phyloP scores from a whole-genome alignment of 2,797 vertebrate genomes.

The Takifugu rubripes region DNA sequence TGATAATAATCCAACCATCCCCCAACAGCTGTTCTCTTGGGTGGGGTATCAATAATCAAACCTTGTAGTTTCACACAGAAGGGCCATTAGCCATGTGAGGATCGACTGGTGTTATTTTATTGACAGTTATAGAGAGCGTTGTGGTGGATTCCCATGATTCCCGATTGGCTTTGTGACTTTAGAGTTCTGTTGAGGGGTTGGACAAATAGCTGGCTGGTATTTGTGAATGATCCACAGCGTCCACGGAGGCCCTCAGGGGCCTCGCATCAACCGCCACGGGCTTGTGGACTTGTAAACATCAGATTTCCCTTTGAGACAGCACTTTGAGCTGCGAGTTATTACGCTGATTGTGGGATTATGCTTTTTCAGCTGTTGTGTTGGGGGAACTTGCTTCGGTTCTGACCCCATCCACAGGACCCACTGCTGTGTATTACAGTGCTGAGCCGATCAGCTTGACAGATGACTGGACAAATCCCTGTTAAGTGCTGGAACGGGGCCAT shows the following conservation, averaged over 20 bases:
- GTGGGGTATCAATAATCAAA: too few species aligned
- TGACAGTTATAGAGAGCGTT: too few species aligned
- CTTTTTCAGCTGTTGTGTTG: constrained; percentile 51
- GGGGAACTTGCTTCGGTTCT: constrained; percentile 32
- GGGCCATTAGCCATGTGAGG: too few species aligned
- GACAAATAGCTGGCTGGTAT: constrained; percentile 14
- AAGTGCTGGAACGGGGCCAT: constrained; percentile 69
- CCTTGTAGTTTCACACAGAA: too few species aligned
- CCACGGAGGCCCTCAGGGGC: constrained; percentile 21
- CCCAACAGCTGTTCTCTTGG: too few species aligned
- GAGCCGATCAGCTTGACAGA: constrained; percentile 61
- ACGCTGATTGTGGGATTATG: constrained; percentile 67
- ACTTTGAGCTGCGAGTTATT: constrained; percentile 41
- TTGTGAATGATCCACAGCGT: constrained; percentile 40
- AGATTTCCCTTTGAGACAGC: constrained; percentile 30
- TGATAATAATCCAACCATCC: too few species aligned
- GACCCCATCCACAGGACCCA: constrained; percentile 39
- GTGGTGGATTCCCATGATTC: too few species aligned
- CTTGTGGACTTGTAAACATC: constrained; percentile 16
- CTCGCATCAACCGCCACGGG: constrained; percentile 3
- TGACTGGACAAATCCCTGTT: constrained; percentile 67
- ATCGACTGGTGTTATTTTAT: too few species aligned
- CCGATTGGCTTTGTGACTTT: too few species aligned
- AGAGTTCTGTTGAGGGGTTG: constrained; percentile 4
- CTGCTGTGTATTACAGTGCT: constrained; percentile 62